Evolutionary conservation across 2,113 vertebrate species (phyloP).

Genomic region (Coturnix japonica): DNA sequence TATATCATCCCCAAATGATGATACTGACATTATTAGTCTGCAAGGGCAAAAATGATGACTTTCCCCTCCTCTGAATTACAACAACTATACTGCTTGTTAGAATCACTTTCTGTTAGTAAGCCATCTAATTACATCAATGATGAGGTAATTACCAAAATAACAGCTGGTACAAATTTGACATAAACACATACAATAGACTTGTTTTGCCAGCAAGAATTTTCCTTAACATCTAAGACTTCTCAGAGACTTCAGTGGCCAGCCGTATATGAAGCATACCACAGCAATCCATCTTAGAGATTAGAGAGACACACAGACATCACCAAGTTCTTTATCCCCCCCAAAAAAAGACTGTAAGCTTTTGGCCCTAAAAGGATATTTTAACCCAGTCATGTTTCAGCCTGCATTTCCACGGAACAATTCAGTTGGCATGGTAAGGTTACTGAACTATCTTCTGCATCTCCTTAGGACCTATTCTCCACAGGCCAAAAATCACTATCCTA

Average conservation of each 20-base stretch:
- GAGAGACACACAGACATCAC: not conserved
- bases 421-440: not conserved
- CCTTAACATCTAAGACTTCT: not conserved
- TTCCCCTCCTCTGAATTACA: not conserved
- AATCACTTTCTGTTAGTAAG: not conserved
- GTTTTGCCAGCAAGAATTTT: not conserved
- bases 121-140: not conserved
- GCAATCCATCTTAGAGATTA: not conserved
- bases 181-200: not conserved
- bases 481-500: not conserved
- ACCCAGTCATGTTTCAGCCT: not conserved
- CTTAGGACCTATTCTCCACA: not conserved
- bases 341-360: not conserved
- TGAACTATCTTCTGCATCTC: not conserved
- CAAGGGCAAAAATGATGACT: not conserved
- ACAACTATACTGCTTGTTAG: not conserved
- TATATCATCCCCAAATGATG: not conserved
- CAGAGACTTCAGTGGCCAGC: not conserved
- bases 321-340: not conserved
- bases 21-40: not conserved
- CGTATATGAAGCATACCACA: not conserved
- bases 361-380: not conserved
- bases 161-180: not conserved
- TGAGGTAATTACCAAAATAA: conserved; percentile 8
- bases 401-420: conserved; percentile 17